Evolutionary conservation across 2,113 vertebrate species (phyloP).

Genomic region (Pomatorhinus ruficollis): DNA sequence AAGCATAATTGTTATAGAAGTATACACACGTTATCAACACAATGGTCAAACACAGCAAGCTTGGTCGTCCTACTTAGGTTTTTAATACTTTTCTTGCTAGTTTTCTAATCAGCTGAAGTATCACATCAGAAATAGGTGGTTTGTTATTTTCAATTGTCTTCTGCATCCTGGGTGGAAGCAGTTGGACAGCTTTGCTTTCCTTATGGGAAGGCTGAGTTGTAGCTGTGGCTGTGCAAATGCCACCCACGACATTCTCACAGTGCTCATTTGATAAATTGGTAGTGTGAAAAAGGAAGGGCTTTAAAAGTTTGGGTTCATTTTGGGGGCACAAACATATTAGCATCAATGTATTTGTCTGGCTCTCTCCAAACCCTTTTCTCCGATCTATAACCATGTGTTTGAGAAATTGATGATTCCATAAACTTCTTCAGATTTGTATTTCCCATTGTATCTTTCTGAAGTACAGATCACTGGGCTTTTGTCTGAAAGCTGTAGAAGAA

Average conservation of each 20-base stretch:
- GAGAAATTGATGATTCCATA: background rate
- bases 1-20: background rate
- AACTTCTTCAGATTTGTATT: background rate
- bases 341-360: background rate
- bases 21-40: rapidly evolving
- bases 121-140: background rate
- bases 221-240: background rate
- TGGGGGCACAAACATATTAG: background rate
- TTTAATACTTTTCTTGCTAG: background rate
- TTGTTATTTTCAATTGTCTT: background rate
- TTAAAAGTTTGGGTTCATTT: background rate
- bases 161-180: background rate
- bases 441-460: background rate
- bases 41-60: background rate
- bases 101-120: background rate
- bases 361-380: background rate
- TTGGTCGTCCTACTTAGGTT: background rate
- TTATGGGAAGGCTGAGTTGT: background rate
- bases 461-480: background rate
- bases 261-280: background rate
- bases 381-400: rapidly evolving
- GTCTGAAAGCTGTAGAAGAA: background rate
- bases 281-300: background rate
- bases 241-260: background rate
- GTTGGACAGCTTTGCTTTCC: background rate